Conservation (phyloP, 2,797 vertebrate genomes). For the Morus bassanus region DNA sequence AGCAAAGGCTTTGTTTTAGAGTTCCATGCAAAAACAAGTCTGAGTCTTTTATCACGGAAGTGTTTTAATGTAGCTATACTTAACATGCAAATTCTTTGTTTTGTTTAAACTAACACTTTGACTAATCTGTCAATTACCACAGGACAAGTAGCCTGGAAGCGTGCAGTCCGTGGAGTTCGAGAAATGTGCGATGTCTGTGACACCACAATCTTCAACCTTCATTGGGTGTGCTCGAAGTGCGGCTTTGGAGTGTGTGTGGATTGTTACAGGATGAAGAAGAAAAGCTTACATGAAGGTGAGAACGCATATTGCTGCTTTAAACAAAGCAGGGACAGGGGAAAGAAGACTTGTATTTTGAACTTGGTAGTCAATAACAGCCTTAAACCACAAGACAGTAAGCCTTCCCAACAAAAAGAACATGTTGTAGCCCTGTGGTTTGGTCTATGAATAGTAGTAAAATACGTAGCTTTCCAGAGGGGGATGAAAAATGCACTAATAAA, state of each 20-base stretch:
- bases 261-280: constrained; percentile 80
- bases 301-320: not conserved
- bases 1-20: not conserved
- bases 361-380: not conserved
- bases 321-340: not conserved
- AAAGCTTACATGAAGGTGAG: constrained; percentile 69
- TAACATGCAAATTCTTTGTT: rapidly evolving
- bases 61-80: not conserved
- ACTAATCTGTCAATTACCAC: not conserved
- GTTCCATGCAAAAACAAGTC: not conserved
- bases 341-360: not conserved
- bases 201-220: constrained; percentile 83
- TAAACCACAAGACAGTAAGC: not conserved
- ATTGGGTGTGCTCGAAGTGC: constrained; percentile 83
- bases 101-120: rapidly evolving
- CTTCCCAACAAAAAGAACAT: not conserved
- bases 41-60: rapidly evolving
- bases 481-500: not conserved
- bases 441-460: not conserved
- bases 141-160: constrained; percentile 82
- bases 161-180: constrained; percentile 78
- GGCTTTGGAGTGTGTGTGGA: constrained; percentile 81
- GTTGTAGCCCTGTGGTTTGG: not conserved
- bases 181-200: constrained; percentile 84
- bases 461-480: not conserved